Conservation (phyloP, 2,888 invertebrate genomes). For the Lycia hirtaria region DNA sequence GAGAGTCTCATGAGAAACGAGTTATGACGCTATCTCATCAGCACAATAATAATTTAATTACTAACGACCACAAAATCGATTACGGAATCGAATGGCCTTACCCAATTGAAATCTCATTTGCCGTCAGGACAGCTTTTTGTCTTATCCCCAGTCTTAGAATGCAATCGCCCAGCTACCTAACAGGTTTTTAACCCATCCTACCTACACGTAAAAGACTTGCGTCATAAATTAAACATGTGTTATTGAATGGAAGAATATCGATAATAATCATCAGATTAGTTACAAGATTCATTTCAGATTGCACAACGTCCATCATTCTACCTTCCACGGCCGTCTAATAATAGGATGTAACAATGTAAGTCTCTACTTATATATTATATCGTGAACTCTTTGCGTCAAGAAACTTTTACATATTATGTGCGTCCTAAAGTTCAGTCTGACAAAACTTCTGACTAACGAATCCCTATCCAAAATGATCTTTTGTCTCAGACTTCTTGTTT, state of each 20-base stretch:
- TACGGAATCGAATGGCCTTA: background rate
- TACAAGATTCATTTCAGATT: conserved; percentile 51
- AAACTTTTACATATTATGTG: conserved; percentile 35
- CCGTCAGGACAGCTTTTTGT: background rate
- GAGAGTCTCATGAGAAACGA: conserved; percentile 30
- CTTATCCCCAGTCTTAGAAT: background rate
- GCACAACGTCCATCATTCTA: conserved; percentile 46
- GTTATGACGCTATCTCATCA: conserved; percentile 31
- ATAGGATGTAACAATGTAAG: conserved; percentile 54
- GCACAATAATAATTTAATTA: conserved; percentile 32
- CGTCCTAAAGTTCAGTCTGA: conserved; percentile 24
- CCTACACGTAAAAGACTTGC: background rate
- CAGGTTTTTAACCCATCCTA: background rate
- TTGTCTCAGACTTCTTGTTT: conserved; percentile 19
- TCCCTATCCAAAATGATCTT: conserved; percentile 15
- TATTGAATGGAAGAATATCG: conserved; percentile 20
- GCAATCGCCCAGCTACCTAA: background rate
- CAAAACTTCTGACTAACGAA: conserved; percentile 27
- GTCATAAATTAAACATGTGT: conserved; percentile 23
- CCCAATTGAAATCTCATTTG: background rate
- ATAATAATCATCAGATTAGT: conserved; percentile 13
- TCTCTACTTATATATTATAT: conserved; percentile 13
- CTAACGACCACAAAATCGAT: background rate
- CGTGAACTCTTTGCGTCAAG: conserved; percentile 13
- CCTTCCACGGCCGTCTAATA: conserved; percentile 44